These are phyloP conservation scores for Apteryx mantelli DNA, from an alignment of 2,113 vertebrate species.

Conservation along the genomic window DNA sequence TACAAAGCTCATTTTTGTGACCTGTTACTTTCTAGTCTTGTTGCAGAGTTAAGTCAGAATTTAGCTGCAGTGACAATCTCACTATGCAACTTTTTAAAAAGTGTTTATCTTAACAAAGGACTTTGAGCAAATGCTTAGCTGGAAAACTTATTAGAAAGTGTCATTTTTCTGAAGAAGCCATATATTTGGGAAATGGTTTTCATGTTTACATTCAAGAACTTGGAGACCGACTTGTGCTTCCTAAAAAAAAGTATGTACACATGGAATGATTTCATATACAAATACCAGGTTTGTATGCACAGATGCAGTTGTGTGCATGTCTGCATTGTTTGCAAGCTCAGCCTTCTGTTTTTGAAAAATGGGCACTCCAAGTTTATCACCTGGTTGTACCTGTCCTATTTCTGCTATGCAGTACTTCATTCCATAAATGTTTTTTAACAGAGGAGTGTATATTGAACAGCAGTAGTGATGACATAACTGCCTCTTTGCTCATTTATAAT, in stretches of 20 bases:
- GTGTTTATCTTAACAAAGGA: not conserved
- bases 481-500: not conserved
- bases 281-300: slow-evolving; percentile 46
- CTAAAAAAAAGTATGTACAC: not conserved
- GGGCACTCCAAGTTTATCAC: not conserved
- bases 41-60: slow-evolving; percentile 20
- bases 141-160: slow-evolving; percentile 5
- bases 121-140: slow-evolving; percentile 30
- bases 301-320: not conserved
- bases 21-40: not conserved
- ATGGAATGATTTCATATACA: slow-evolving; percentile 1
- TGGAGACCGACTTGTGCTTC: not conserved
- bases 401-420: not conserved
- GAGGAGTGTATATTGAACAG: not conserved
- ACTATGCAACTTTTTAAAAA: not conserved
- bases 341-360: not conserved
- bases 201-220: not conserved
- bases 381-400: not conserved
- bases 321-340: not conserved
- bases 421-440: not conserved
- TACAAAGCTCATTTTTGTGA: not conserved
- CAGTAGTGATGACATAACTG: not conserved
- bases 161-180: not conserved
- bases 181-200: not conserved
- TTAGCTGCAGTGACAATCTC: not conserved